Percentiles rank a stretch among this genome's conserved stretches.
Evolutionary conservation across 2,797 vertebrate genomes (phyloP).

Genomic region (Mus minutoides): DNA sequence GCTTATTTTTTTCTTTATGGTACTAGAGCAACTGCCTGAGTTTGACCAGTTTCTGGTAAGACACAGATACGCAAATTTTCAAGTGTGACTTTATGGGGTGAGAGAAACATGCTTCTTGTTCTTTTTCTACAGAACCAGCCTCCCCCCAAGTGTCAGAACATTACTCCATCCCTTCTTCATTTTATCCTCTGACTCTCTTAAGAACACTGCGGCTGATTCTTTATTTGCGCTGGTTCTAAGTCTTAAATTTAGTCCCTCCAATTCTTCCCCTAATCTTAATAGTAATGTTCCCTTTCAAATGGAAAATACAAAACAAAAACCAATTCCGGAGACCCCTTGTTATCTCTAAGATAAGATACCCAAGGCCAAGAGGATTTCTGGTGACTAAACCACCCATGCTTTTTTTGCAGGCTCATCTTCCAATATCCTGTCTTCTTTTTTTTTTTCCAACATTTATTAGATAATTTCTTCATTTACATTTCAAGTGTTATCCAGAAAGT

Average conservation of each 20-base stretch:
- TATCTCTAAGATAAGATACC: slow-evolving; percentile 16
- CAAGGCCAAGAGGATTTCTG: neutral
- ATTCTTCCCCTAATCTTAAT: neutral
- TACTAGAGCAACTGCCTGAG: neutral
- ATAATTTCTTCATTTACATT: no score
- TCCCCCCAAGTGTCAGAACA: neutral
- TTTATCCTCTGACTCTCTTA: neutral
- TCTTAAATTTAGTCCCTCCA: slow-evolving; percentile 7
- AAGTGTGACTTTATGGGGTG: neutral
- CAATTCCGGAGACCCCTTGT: neutral
- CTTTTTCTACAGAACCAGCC: neutral
- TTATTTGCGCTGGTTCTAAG: slow-evolving; percentile 15
- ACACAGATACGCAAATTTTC: neutral
- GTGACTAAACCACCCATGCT: neutral
- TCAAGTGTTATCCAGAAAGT: no score
- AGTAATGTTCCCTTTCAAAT: slow-evolving; percentile 13
- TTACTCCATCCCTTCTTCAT: neutral
- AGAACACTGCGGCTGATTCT: neutral
- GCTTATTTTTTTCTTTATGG: slow-evolving; percentile 3
- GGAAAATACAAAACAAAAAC: slow-evolving; percentile 4
- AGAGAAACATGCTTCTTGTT: neutral
- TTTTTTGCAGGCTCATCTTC: slow-evolving; percentile 4
- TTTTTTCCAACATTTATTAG: no score
- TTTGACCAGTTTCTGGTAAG: neutral
- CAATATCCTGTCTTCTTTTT: neutral